These are phyloP conservation scores for Condylura cristata DNA, from an alignment of 2,113 vertebrate species.

Conservation along the genomic window DNA sequence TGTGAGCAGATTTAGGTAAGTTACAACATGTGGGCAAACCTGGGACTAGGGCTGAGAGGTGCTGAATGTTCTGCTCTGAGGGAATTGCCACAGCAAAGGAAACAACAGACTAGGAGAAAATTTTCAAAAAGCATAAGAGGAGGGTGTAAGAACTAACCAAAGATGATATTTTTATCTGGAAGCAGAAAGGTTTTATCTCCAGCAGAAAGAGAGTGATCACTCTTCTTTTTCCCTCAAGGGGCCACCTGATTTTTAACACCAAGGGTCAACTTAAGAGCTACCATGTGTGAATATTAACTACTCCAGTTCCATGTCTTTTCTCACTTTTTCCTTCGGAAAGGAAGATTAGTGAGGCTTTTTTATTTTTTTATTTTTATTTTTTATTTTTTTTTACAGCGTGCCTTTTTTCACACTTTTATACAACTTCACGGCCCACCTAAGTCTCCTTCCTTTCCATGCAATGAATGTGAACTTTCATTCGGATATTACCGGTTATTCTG, in stretches of 20 bases:
- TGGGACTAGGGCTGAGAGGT: neutral
- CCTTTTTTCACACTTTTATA: neutral
- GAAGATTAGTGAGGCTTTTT: neutral
- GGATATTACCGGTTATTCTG: neutral
- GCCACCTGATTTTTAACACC: neutral
- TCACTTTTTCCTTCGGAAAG: neutral
- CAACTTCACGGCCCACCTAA: neutral
- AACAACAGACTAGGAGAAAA: neutral
- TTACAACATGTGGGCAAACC: neutral
- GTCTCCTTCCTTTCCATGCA: neutral
- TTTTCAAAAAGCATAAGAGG: neutral
- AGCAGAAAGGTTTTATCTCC: neutral
- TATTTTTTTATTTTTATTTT: neutral
- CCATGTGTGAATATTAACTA: neutral
- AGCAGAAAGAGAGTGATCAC: neutral
- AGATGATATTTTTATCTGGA: neutral
- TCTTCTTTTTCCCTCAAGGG: neutral
- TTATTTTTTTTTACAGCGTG: too few relatives aligned
- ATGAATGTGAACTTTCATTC: neutral
- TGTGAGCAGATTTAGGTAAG: neutral
- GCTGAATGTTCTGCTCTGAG: neutral
- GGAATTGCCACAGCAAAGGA: neutral
- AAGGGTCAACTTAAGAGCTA: neutral
- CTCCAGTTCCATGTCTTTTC: neutral
- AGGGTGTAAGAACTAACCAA: neutral